Evolutionary conservation across 2,888 invertebrate species (phyloP), one percentile per base, ranked within the genome.

Genomic region (Phalera bucephala): DNA sequence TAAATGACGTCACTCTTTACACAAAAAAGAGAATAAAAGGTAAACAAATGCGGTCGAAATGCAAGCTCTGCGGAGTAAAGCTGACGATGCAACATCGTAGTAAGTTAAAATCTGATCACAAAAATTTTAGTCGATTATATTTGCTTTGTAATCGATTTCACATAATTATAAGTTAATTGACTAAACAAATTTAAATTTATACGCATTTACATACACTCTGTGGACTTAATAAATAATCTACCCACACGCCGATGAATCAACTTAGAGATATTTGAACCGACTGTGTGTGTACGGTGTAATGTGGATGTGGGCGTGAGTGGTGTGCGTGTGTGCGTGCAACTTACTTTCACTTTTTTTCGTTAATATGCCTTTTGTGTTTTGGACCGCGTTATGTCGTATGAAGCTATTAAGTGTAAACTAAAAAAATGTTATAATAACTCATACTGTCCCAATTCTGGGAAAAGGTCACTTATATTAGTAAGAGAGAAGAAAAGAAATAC

Each of bases 291-390:
- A 59, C 39, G 49, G 9, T 28, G 28, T 33, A 41, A 52, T 56
- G 65, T 55, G 55, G 40, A 55, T 59, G 69, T 56, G 65, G 51
- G 64, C 60, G 50, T 44, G 57, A 37, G 56, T 57, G 59, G 64
- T 46, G 64, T 62, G 50, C 44, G 62, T 58, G 60, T 50, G 48
- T 53, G 40, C 39, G 28, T 17, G 34, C 55, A 51, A 42, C 54
- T 45, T 42, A 75, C 88, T 89, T 88, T 88, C 88, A 86, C 87
- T 88, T 87, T 85, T 82, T 84, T 84, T 84, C 77, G 82, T 82
- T 79, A 76, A 79, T 81, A 81, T 72, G 79, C 78, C 86, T 84
- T 86, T 87, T 87, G 87, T 87, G 80, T 80, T 80, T 80, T 80
- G 86, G 81, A 80, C 47, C 74, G 71, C 43, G 49, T 72, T 73